phyloP scores from a whole-genome alignment of 2,113 vertebrate species.

The Salvelinus fontinalis region DNA sequence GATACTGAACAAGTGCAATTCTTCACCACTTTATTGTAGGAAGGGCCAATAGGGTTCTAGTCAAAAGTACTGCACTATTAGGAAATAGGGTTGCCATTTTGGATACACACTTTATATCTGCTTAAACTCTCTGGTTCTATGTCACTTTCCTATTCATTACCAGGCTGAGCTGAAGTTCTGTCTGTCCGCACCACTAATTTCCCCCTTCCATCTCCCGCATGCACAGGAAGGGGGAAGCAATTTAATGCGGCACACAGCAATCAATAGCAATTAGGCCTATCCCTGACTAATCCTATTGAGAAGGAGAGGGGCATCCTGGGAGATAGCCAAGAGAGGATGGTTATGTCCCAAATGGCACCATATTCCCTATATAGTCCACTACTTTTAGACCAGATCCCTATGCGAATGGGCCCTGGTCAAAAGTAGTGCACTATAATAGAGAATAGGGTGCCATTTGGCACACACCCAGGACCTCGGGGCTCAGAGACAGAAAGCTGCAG shows the following conservation, averaged over 20 bases:
- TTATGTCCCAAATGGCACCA: no score
- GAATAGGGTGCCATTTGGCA: no score
- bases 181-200: constrained; percentile 84
- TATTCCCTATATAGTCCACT: no score
- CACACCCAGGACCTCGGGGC: no score
- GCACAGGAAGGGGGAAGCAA: constrained; percentile 78
- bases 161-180: constrained; percentile 70
- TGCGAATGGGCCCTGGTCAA: no score
- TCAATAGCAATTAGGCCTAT: constrained; percentile 96
- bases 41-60: no score
- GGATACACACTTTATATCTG: neutral
- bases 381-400: no score
- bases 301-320: constrained; percentile 74
- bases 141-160: constrained; percentile 84
- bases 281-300: constrained; percentile 89
- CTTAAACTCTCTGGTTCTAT: constrained; percentile 65
- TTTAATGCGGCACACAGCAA: constrained; percentile 92
- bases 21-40: neutral
- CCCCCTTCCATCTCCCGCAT: constrained; percentile 82
- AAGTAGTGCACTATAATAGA: no score
- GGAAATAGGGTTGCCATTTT: constrained; percentile 33
- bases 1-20: neutral
- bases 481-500: no score
- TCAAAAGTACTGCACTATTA: no score
- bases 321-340: constrained; percentile 62